Conservation (phyloP, 2,113 vertebrate species). For the Prunella fulvescens region DNA sequence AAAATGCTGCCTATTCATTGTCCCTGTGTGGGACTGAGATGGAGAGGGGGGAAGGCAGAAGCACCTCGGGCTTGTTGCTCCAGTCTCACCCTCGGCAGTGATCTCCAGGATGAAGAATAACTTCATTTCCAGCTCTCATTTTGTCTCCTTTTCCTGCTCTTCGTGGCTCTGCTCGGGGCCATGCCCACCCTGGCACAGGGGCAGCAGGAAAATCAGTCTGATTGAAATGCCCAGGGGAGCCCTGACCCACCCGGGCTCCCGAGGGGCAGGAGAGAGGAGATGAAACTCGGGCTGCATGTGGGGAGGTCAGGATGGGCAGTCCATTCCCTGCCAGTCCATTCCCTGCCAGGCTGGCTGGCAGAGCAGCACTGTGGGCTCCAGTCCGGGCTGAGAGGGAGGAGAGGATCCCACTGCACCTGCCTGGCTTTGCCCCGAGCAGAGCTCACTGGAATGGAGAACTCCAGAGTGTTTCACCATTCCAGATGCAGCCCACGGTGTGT, state of each 20-base stretch:
- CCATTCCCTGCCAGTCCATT: not conserved
- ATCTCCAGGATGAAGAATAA: constrained; percentile 39
- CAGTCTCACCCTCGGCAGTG: not conserved
- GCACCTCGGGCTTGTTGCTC: not conserved
- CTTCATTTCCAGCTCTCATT: constrained; percentile 40
- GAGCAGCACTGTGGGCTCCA: not conserved
- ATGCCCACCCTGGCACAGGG: not conserved
- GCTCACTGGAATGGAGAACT: not conserved
- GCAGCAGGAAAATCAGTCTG: not conserved
- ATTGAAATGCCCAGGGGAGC: not conserved
- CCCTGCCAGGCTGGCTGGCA: not conserved
- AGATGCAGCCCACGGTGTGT: not conserved
- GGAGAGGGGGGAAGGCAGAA: constrained; percentile 35
- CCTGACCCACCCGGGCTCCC: not conserved
- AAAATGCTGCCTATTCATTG: constrained; percentile 47
- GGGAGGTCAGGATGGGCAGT: not conserved
- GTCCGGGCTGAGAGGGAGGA: not conserved
- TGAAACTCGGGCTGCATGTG: not conserved
- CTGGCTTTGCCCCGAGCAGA: not conserved
- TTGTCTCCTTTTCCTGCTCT: not conserved
- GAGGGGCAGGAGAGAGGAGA: not conserved
- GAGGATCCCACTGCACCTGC: not conserved
- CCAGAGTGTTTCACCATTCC: not conserved
- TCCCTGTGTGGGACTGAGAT: not conserved
- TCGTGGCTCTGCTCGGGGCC: not conserved